Evolutionary conservation across 2,113 vertebrate genomes (phyloP).

Genomic region (Cromileptes altivelis): DNA sequence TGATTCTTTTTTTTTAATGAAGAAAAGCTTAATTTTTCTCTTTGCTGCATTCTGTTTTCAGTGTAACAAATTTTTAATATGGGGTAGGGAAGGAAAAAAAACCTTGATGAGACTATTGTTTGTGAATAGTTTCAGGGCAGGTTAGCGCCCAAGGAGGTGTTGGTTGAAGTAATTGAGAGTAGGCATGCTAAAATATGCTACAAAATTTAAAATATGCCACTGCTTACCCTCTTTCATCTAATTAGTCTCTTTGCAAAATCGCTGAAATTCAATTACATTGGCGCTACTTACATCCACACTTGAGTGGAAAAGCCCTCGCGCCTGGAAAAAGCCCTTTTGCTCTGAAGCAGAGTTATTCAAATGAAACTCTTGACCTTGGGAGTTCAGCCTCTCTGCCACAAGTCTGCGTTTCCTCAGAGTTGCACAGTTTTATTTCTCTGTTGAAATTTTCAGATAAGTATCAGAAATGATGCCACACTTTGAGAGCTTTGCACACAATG

Average conservation of each 20-base stretch:
- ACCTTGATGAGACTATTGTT: conserved; percentile 12
- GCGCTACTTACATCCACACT: conserved; percentile 7
- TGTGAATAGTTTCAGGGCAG: conserved; percentile 3
- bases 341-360: conserved; percentile 12
- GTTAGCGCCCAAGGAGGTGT: background rate
- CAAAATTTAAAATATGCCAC: conserved; percentile 20
- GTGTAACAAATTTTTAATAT: background rate
- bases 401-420: background rate
- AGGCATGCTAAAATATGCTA: conserved; percentile 11
- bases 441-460: background rate
- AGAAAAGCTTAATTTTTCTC: background rate
- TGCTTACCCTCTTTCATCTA: conserved; percentile 27
- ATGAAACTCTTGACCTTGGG: conserved; percentile 50
- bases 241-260: conserved; percentile 45
- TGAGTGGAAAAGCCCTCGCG: conserved; percentile 6
- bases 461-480: conserved; percentile 18
- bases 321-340: background rate
- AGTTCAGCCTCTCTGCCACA: background rate
- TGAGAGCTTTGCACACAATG: conserved; percentile 11
- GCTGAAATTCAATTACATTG: conserved; percentile 10
- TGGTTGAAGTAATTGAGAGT: conserved; percentile 30
- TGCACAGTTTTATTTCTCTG: background rate
- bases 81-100: background rate
- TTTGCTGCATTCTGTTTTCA: background rate
- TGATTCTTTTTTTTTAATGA: conserved; percentile 5